Percentiles rank a stretch among this genome's conserved stretches.
phyloP scores from a whole-genome alignment of 30 jellyfish, hydroid and myxozoan genomes.

The Phacellophora camtschatica region DNA sequence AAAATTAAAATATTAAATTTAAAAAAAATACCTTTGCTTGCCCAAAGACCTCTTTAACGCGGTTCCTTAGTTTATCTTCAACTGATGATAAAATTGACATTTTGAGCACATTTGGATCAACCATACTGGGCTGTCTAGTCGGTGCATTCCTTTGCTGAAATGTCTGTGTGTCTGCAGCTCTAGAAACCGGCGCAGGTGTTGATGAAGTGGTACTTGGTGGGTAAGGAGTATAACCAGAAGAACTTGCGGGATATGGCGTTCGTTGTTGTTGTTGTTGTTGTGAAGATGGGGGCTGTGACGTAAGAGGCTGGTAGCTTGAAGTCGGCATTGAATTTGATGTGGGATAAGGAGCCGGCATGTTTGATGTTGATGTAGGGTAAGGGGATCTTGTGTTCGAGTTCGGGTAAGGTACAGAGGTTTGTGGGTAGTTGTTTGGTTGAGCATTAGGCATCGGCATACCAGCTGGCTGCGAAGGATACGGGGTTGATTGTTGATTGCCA shows the following conservation, averaged over 20 bases:
- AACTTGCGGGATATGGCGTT: conserved; percentile 36
- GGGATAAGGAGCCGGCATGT: conserved; percentile 34
- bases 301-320: conserved; percentile 22
- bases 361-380: conserved; percentile 22
- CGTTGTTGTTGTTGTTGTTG: conserved; percentile 43
- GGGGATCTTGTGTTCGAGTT: conserved; percentile 12
- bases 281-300: conserved; percentile 28
- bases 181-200: conserved; percentile 16
- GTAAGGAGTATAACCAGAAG: background rate
- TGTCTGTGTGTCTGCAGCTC: conserved; percentile 46
- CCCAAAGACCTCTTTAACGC: conserved; percentile 85
- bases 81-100: conserved; percentile 88
- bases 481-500: conserved; percentile 61
- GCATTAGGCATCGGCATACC: conserved; percentile 89
- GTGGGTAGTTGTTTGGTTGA: conserved; percentile 31
- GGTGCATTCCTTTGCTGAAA: conserved; percentile 50
- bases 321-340: conserved; percentile 26
- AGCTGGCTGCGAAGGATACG: conserved; percentile 68
- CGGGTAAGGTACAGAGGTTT: conserved; percentile 29
- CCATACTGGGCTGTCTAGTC: conserved; percentile 69
- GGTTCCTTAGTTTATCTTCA: conserved; percentile 83
- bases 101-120: conserved; percentile 60
- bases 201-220: conserved; percentile 1
- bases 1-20: too few species aligned
- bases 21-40: conserved; percentile 91